These are phyloP conservation scores for Corythornis cristatus DNA, from an alignment of 2,113 vertebrate species.

Conservation along the genomic window DNA sequence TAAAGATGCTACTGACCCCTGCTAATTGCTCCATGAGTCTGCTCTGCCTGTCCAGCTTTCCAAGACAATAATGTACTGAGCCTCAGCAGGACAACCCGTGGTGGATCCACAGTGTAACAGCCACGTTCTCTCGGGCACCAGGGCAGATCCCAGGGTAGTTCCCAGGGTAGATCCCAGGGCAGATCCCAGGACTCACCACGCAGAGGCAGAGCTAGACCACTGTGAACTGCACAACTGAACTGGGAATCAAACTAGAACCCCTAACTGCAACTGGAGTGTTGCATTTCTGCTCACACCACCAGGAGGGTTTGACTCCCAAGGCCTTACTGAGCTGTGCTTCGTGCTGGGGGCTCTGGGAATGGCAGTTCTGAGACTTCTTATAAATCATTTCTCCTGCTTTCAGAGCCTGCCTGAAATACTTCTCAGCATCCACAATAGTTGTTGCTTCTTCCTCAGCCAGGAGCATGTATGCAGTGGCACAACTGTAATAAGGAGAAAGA, in stretches of 20 bases:
- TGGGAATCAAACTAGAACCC: neutral
- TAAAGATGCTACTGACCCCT: neutral
- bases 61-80: neutral
- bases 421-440: conserved; percentile 95
- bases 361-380: conserved; percentile 79
- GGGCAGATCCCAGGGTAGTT: neutral
- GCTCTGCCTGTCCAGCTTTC: neutral
- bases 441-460: conserved; percentile 97
- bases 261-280: neutral
- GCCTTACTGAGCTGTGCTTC: conserved; percentile 85
- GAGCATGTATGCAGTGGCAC: conserved; percentile 94
- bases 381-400: conserved; percentile 87
- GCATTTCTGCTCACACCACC: neutral
- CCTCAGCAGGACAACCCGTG: neutral
- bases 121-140: neutral
- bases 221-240: neutral
- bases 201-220: neutral
- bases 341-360: conserved; percentile 81
- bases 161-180: neutral
- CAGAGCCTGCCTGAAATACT: conserved; percentile 94
- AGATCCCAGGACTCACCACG: neutral
- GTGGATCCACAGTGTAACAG: neutral
- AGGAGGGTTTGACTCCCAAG: neutral
- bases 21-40: neutral
- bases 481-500: conserved; percentile 73